Conservation (phyloP, 30 jellyfish, hydroid and myxozoan species). For the Morbakka virulenta region DNA sequence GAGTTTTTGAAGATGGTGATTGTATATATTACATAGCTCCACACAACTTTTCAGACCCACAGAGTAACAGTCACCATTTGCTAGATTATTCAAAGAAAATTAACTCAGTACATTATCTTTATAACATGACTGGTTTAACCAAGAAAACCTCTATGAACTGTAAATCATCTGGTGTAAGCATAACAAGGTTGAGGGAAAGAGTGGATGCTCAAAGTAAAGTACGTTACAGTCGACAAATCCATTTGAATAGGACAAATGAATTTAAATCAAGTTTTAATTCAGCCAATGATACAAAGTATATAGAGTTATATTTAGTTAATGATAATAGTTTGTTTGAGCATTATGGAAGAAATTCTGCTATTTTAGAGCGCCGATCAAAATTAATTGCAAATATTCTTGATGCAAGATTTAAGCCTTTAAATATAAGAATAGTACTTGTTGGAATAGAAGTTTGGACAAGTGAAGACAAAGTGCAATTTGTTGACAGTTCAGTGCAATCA, state of each 20-base stretch:
- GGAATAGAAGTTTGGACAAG: conserved; percentile 82
- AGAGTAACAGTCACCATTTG: background rate
- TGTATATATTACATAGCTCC: background rate
- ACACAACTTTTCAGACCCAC: background rate
- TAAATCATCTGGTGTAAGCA: background rate
- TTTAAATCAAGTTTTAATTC: background rate
- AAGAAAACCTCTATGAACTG: background rate
- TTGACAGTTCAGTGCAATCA: background rate
- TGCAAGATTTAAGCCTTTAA: conserved; percentile 49
- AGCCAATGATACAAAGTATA: conserved; percentile 41
- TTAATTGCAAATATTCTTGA: conserved; percentile 64
- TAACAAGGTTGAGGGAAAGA: background rate
- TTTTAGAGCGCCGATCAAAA: conserved; percentile 55
- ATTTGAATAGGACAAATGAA: no score
- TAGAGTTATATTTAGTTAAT: conserved; percentile 74
- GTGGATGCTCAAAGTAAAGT: no score
- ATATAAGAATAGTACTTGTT: conserved; percentile 53
- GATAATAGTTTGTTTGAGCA: conserved; percentile 47
- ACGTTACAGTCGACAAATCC: no score
- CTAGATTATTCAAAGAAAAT: background rate
- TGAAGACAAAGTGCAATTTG: conserved; percentile 18
- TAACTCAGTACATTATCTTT: background rate
- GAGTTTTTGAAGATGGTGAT: background rate
- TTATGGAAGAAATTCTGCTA: conserved; percentile 29
- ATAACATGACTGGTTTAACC: background rate